phyloP scores from a whole-genome alignment of 2,113 vertebrate genomes.

The Naja naja region DNA sequence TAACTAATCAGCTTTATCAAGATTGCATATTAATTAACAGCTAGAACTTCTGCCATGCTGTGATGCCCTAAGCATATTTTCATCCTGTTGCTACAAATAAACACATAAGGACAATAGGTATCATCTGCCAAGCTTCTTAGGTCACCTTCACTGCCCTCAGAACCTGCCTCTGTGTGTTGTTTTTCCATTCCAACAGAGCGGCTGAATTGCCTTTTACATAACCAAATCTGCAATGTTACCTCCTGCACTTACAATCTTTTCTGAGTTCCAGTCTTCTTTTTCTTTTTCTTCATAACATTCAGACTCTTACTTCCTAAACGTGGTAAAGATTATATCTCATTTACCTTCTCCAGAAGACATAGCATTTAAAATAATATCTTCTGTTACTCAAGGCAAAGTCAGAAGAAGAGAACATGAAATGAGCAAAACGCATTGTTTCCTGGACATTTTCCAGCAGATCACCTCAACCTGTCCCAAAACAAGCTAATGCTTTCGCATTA shows the following conservation, averaged over 20 bases:
- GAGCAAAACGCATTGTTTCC: neutral
- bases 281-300: neutral
- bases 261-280: neutral
- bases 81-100: neutral
- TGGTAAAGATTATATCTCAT: neutral
- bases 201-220: neutral
- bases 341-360: neutral
- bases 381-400: neutral
- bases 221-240: neutral
- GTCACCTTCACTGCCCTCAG: neutral
- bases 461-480: neutral
- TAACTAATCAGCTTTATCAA: neutral
- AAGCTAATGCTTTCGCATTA: constrained; percentile 19
- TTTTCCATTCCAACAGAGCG: neutral
- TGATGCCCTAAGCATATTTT: neutral
- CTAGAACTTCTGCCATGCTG: neutral
- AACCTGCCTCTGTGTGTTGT: neutral
- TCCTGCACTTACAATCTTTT: neutral
- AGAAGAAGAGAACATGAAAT: constrained; percentile 5
- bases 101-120: neutral
- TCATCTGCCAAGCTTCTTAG: neutral
- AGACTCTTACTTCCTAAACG: neutral
- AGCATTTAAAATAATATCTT: neutral
- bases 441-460: neutral
- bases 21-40: neutral